phyloP scores from a whole-genome alignment of 2,113 vertebrate species.

The Odontesthes bonariensis region DNA sequence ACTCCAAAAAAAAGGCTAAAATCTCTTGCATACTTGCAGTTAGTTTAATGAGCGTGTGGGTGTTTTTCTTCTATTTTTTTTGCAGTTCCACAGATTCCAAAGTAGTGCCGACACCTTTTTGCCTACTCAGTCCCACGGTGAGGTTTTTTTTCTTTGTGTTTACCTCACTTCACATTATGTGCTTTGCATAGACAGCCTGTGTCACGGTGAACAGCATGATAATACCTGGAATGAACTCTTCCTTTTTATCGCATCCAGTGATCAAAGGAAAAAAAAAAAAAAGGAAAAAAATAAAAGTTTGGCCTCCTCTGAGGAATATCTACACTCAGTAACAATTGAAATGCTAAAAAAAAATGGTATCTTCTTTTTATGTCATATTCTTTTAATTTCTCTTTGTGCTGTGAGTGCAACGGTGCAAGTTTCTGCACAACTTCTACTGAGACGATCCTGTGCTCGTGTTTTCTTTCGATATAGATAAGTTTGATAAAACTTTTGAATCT shows the following conservation, averaged over 20 bases:
- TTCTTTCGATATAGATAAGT: neutral
- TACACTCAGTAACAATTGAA: slow-evolving; percentile 42
- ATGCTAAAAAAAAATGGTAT: slow-evolving; percentile 44
- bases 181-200: slow-evolving; percentile 81
- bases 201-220: slow-evolving; percentile 62
- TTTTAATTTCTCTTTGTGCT: slow-evolving; percentile 33
- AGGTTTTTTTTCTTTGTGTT: slow-evolving; percentile 53
- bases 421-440: slow-evolving; percentile 31
- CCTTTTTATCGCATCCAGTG: slow-evolving; percentile 54
- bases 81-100: slow-evolving; percentile 60
- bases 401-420: slow-evolving; percentile 28
- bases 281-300: neutral
- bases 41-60: slow-evolving; percentile 45
- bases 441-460: neutral
- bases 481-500: neutral
- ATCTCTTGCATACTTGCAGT: slow-evolving; percentile 67
- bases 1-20: slow-evolving; percentile 56
- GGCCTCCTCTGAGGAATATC: slow-evolving; percentile 39
- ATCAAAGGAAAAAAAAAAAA: slow-evolving; percentile 25
- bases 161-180: slow-evolving; percentile 75
- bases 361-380: slow-evolving; percentile 16
- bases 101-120: slow-evolving; percentile 66
- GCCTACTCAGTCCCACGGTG: slow-evolving; percentile 65
- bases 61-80: slow-evolving; percentile 28
- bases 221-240: slow-evolving; percentile 70